These are phyloP conservation scores for Aplocera efformata DNA, from an alignment of 2,888 invertebrate genomes.

Conservation along the genomic window DNA sequence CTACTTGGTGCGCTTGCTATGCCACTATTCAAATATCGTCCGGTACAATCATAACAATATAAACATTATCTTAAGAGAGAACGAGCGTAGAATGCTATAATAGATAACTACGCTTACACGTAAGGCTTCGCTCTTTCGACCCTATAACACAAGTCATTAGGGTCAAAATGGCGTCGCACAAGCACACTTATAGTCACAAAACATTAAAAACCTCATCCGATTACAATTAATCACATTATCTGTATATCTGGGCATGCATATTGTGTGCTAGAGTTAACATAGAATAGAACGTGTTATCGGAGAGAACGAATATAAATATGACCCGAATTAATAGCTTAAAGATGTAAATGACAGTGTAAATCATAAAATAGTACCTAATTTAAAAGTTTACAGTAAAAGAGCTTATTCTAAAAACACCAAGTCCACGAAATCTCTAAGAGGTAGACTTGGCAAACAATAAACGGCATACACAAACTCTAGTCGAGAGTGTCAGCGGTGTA, in stretches of 20 bases:
- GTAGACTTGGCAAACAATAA: too few species aligned
- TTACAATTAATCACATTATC: constrained; percentile 34
- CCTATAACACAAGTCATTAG: not conserved
- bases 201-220: constrained; percentile 27
- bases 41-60: constrained; percentile 47
- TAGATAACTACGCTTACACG: constrained; percentile 26
- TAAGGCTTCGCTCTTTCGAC: constrained; percentile 13
- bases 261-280: constrained; percentile 31
- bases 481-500: too few species aligned
- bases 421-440: too few species aligned
- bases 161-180: constrained; percentile 15
- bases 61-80: constrained; percentile 37
- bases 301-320: constrained; percentile 13
- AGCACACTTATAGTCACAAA: constrained; percentile 28
- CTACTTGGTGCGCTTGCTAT: too few species aligned
- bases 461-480: too few species aligned
- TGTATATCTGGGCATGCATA: constrained; percentile 60
- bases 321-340: too few species aligned
- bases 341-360: too few species aligned
- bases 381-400: too few species aligned
- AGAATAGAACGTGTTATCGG: constrained; percentile 15
- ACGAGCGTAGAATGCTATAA: constrained; percentile 43
- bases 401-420: too few species aligned
- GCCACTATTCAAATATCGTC: constrained; percentile 37
- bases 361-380: too few species aligned